Evolutionary conservation across 2,113 vertebrate species (phyloP).

Genomic region (Platycercus adscitus): DNA sequence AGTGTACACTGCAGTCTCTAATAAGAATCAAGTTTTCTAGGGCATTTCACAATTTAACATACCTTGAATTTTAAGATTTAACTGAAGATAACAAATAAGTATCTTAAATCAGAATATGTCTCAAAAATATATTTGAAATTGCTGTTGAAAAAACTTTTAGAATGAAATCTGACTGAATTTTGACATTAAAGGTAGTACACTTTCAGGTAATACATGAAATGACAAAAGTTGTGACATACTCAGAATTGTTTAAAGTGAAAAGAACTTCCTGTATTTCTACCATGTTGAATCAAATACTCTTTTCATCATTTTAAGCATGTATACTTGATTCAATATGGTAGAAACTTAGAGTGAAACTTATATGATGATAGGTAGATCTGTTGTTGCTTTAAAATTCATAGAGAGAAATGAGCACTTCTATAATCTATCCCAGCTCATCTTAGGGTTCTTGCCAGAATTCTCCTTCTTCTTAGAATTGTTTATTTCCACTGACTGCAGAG

Average conservation of each 20-base stretch:
- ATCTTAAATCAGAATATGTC: neutral
- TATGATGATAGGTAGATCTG: neutral
- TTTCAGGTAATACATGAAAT: neutral
- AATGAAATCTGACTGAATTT: neutral
- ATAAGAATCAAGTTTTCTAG: neutral
- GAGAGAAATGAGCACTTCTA: neutral
- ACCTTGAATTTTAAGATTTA: neutral
- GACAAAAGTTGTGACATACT: no score
- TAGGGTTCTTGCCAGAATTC: neutral
- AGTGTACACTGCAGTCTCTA: neutral
- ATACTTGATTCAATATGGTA: neutral
- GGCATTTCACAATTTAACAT: neutral
- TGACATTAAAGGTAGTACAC: rapidly evolving
- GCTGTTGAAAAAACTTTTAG: neutral
- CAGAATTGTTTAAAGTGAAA: neutral
- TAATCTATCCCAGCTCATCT: neutral
- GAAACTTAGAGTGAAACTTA: neutral
- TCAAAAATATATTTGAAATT: neutral
- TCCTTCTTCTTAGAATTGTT: neutral
- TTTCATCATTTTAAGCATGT: neutral
- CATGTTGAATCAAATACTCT: neutral
- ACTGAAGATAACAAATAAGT: neutral
- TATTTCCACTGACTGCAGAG: neutral
- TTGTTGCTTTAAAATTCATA: neutral
- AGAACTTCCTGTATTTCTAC: neutral